Evolutionary conservation across 2,113 vertebrate genomes (phyloP).

Genomic region (Orthonyx spaldingii): DNA sequence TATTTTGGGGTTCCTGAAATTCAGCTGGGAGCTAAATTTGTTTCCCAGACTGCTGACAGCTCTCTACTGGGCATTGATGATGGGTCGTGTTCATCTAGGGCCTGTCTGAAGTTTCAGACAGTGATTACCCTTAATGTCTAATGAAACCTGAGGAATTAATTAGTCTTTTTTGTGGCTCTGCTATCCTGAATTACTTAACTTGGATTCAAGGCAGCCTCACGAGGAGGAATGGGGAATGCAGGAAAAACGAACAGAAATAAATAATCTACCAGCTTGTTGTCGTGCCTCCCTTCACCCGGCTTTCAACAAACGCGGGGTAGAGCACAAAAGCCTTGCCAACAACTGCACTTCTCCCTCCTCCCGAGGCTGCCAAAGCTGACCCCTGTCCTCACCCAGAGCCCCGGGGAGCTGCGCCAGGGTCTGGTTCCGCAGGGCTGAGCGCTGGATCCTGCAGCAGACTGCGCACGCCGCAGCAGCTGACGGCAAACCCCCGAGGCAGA

Average conservation of each 20-base stretch:
- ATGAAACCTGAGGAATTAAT: background rate
- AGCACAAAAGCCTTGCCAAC: background rate
- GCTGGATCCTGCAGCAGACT: background rate
- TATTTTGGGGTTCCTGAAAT: background rate
- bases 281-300: background rate
- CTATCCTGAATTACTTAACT: background rate
- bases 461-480: background rate
- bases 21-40: background rate
- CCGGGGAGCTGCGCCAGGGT: rapidly evolving
- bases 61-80: background rate
- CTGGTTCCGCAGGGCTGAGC: background rate
- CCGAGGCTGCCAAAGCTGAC: background rate
- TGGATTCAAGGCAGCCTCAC: background rate
- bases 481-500: background rate
- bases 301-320: background rate
- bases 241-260: background rate
- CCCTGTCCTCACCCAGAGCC: background rate
- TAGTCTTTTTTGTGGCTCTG: background rate
- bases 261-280: background rate
- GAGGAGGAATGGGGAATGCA: background rate
- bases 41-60: background rate
- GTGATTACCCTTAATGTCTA: background rate
- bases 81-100: background rate
- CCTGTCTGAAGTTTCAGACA: background rate
- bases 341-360: rapidly evolving